These are phyloP conservation scores for Bombus superbus DNA, from an alignment of 1,140 invertebrate species.

Conservation along the genomic window DNA sequence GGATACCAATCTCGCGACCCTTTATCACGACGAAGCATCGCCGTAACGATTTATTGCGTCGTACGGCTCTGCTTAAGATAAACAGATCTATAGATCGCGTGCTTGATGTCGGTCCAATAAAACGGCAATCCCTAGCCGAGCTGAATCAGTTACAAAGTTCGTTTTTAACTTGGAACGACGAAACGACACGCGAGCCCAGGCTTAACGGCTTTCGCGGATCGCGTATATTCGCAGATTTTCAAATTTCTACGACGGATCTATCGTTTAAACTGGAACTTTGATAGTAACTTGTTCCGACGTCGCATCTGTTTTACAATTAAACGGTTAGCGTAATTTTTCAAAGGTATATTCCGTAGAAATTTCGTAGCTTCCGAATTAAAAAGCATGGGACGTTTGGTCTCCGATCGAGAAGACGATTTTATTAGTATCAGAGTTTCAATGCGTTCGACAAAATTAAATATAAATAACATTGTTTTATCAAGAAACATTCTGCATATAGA, in stretches of 20 bases:
- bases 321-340: too few relatives aligned
- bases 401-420: too few relatives aligned
- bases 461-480: not conserved
- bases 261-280: not conserved
- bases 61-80: conserved; percentile 2
- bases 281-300: too few relatives aligned
- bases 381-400: too few relatives aligned
- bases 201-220: not conserved
- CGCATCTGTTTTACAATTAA: too few relatives aligned
- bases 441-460: not conserved
- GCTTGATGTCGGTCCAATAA: not conserved
- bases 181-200: not conserved
- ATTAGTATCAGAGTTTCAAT: too few relatives aligned
- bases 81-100: conserved; percentile 37
- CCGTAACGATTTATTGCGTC: conserved; percentile 31
- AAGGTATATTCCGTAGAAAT: too few relatives aligned
- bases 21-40: conserved; percentile 31
- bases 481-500: not conserved
- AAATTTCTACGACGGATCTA: not conserved
- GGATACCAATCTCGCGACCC: conserved; percentile 47
- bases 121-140: not conserved
- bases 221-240: not conserved
- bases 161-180: not conserved
- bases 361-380: too few relatives aligned
- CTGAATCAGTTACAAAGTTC: not conserved